Conservation (phyloP, 2,888 invertebrate genomes). For the Arctia plantaginis region DNA sequence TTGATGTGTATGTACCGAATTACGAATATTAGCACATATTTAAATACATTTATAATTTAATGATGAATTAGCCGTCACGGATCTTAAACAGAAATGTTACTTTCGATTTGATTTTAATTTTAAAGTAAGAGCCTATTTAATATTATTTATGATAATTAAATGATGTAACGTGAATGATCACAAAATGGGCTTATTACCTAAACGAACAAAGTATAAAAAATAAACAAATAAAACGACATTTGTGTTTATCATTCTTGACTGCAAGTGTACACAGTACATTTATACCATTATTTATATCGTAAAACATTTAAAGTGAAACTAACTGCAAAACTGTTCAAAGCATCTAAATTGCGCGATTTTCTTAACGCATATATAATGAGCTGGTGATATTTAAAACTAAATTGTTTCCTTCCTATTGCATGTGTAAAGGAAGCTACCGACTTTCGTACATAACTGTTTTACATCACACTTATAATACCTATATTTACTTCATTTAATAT, state of each 20-base stretch:
- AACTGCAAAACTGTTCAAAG: not conserved
- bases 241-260: not conserved
- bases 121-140: not conserved
- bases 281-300: not conserved
- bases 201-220: not conserved
- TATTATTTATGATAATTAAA: slow-evolving; percentile 2
- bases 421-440: slow-evolving; percentile 8
- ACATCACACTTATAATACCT: not conserved
- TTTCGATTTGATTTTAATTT: not conserved
- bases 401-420: slow-evolving; percentile 11
- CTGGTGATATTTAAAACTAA: not conserved
- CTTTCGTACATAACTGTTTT: not conserved
- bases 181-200: not conserved
- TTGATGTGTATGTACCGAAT: not conserved
- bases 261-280: not conserved
- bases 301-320: slow-evolving; percentile 6
- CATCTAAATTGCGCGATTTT: slow-evolving; percentile 1
- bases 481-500: not conserved
- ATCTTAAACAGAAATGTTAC: not conserved
- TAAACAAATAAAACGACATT: not conserved
- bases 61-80: not conserved
- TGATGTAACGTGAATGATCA: not conserved
- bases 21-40: not conserved
- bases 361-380: slow-evolving; percentile 1
- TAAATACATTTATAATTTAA: not conserved